Conservation (phyloP, 1,140 invertebrate species). For the Dendrolimus punctatus region DNA sequence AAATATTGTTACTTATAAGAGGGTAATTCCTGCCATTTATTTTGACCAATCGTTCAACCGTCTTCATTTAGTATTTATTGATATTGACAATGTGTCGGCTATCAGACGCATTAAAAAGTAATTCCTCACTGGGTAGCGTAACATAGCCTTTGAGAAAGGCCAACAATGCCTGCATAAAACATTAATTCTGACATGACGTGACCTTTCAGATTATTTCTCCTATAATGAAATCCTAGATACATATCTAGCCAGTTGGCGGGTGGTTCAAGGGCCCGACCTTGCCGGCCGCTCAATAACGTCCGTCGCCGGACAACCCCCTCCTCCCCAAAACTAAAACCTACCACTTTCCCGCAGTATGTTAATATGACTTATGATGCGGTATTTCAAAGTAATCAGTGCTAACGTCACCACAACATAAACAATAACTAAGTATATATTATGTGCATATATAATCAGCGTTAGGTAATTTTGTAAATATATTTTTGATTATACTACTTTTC, state of each 20-base stretch:
- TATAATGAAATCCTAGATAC: slow-evolving; percentile 36
- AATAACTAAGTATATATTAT: too few relatives aligned
- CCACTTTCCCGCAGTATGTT: slow-evolving; percentile 1
- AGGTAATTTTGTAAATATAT: too few relatives aligned
- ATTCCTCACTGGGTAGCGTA: too few relatives aligned
- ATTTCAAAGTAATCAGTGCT: slow-evolving; percentile 1
- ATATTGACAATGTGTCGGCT: too few relatives aligned
- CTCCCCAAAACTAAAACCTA: slow-evolving; percentile 14
- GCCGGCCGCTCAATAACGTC: slow-evolving; percentile 47
- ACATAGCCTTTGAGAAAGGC: not conserved
- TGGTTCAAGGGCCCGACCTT: slow-evolving; percentile 59
- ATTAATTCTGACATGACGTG: slow-evolving; percentile 21
- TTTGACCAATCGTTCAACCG: too few relatives aligned
- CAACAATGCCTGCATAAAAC: slow-evolving; percentile 17
- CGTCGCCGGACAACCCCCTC: slow-evolving; percentile 29
- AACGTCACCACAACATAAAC: too few relatives aligned
- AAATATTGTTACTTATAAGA: too few relatives aligned
- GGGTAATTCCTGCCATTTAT: too few relatives aligned
- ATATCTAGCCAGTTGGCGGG: slow-evolving; percentile 12
- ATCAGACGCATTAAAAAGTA: too few relatives aligned
- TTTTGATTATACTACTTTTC: too few relatives aligned
- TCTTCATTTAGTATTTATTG: too few relatives aligned
- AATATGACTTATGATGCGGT: slow-evolving; percentile 9
- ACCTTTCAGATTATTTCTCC: slow-evolving; percentile 26
- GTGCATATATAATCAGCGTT: too few relatives aligned